Evolutionary conservation across 2,113 vertebrate species (phyloP), one percentile per base, ranked within the genome.

Genomic region (Gracilinanus agilis): DNA sequence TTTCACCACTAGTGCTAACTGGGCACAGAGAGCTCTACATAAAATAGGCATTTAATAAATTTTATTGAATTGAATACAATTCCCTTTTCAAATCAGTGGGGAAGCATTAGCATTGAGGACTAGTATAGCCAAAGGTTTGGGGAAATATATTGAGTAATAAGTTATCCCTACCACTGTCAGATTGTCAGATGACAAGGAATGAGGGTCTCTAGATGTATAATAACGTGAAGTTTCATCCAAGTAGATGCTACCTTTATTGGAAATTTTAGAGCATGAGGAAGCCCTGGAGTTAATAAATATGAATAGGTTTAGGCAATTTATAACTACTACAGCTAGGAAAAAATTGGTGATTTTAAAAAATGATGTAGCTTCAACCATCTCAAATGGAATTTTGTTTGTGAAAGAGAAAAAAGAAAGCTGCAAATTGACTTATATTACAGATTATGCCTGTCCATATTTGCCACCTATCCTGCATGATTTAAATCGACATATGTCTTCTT

Each of bases 281-380:
- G 90, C 89, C 95, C 88, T 96, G 9, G 95, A 95, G 54, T 89
- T 94, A 88, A 29, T 44, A 53, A 25, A 89, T 55, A 89, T 90
- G 88, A 89, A 53, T 54, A 55, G 24, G 40, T 91, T 44, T 91
- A 90, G 25, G 55, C 56, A 96, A 95, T 94, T 93, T 94, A 91
- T 90, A 96, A 95, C 55, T 9, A 44, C 40, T 83, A 61, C 0
- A 91, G 16, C 75, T 91, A 25, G 49, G n/a, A 94, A 92, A 3
- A 93, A 95, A 94, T 44, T 90, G 88, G 40, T 96, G 92, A 95
- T 96, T 97, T 96, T 95, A 96, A 93, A 95, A 96, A 95, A 93
- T 96, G 58, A 96, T 92, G 54, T 93, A 93, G 95, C 92, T 95
- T 97, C 54, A 97, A 91, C 23, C n/a, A 89, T 7, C 89, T 21